phyloP scores from a whole-genome alignment of 2,113 vertebrate species.

The Erpornis zantholeuca region DNA sequence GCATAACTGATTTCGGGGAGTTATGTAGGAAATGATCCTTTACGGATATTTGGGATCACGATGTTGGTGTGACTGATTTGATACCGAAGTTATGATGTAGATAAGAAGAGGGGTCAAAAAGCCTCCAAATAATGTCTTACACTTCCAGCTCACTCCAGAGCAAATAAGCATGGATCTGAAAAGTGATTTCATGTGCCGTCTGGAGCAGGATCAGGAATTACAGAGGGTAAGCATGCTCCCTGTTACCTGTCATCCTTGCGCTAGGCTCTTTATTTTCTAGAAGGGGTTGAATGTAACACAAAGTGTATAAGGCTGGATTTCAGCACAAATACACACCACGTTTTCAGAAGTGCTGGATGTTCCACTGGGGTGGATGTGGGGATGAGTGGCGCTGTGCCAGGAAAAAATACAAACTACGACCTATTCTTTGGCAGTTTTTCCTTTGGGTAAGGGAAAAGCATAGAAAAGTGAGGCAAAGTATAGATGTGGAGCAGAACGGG shows the following conservation, averaged over 20 bases:
- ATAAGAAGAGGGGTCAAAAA: background rate
- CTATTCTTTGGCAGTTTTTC: background rate
- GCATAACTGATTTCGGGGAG: background rate
- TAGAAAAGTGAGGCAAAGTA: background rate
- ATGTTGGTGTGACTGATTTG: background rate
- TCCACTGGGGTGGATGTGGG: background rate
- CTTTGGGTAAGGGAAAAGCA: background rate
- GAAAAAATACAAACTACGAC: background rate
- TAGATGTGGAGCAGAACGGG: background rate
- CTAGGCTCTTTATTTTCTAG: background rate
- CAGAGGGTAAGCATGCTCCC: constrained; percentile 74
- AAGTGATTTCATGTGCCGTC: constrained; percentile 79
- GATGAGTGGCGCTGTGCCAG: background rate
- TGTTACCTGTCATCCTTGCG: rapidly evolving
- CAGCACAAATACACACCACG: background rate
- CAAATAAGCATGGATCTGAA: constrained; percentile 91
- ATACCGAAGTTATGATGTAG: background rate
- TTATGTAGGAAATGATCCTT: background rate
- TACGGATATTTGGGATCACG: background rate
- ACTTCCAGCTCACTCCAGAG: constrained; percentile 85
- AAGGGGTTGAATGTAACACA: background rate
- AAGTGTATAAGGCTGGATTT: background rate
- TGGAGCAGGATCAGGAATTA: constrained; percentile 82
- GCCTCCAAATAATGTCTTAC: background rate
- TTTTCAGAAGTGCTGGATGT: background rate